A percentile compares a stretch with the other conserved stretches of the same genome.
These are phyloP conservation scores for Limnodromus scolopaceus DNA, from an alignment of 2,797 vertebrate species.

Conservation along the genomic window DNA sequence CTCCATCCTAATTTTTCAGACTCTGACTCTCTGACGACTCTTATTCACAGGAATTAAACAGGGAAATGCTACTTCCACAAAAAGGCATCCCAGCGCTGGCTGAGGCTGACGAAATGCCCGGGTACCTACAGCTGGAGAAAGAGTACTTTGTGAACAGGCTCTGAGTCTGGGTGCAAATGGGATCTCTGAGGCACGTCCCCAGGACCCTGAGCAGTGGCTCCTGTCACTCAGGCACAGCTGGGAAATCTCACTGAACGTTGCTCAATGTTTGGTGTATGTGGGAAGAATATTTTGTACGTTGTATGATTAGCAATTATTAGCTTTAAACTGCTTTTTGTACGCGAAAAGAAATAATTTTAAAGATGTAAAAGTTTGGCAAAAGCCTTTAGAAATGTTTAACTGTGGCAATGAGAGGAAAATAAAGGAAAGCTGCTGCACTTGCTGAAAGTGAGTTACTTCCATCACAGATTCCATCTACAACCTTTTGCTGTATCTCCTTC, in stretches of 20 bases:
- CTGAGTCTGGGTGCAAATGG: rapidly evolving
- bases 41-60: neutral
- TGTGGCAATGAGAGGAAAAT: neutral
- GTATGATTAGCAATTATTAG: neutral
- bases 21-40: neutral
- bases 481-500: neutral
- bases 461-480: neutral
- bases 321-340: neutral
- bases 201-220: neutral
- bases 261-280: neutral
- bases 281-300: neutral
- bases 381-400: neutral
- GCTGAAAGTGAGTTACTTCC: neutral
- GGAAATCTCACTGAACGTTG: neutral
- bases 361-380: neutral
- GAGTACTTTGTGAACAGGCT: neutral
- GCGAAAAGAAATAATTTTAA: neutral
- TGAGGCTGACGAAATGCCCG: neutral
- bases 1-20: neutral
- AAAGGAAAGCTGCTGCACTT: neutral
- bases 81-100: neutral
- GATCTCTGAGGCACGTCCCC: neutral
- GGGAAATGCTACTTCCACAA: neutral
- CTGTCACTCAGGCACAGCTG: neutral
- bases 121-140: neutral